A percentile compares a stretch with the other conserved stretches of the same genome.
Evolutionary conservation across 2,888 invertebrate genomes (phyloP).

Genomic region (Cantharis lateralis): DNA sequence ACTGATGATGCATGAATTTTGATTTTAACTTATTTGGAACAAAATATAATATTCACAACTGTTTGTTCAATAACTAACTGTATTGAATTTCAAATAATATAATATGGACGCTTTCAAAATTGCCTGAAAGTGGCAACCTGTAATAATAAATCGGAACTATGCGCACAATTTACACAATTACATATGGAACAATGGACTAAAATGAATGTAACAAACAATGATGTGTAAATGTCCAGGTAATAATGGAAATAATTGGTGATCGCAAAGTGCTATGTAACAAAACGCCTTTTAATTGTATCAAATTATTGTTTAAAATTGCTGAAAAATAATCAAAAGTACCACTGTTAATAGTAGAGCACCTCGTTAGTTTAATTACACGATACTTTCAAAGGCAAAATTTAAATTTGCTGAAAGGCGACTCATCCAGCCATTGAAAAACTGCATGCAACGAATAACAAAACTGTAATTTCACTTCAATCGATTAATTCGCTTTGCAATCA

Average conservation of each 20-base stretch:
- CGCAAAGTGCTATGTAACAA: not conserved
- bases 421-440: conserved; percentile 5
- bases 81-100: not conserved
- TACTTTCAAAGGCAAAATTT: conserved; percentile 3
- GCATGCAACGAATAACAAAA: not conserved
- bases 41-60: not conserved
- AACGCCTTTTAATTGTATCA: not conserved
- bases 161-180: conserved; percentile 16
- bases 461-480: not conserved
- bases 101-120: not conserved
- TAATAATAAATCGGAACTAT: conserved; percentile 17
- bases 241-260: not conserved
- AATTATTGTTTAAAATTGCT: not conserved
- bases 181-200: conserved; percentile 13
- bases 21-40: not conserved
- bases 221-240: conserved; percentile 4
- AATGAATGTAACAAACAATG: conserved; percentile 16
- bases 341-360: conserved; percentile 3
- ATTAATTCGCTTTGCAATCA: not conserved
- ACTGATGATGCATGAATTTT: not conserved
- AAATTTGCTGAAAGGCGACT: conserved; percentile 3
- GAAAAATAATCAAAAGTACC: not conserved
- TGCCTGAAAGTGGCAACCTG: conserved; percentile 12
- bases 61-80: not conserved
- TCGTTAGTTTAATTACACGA: conserved; percentile 11